Evolutionary conservation across 2,797 vertebrate genomes (phyloP), one percentile per base, ranked within the genome.

Genomic region (Phalanger gymnotis): DNA sequence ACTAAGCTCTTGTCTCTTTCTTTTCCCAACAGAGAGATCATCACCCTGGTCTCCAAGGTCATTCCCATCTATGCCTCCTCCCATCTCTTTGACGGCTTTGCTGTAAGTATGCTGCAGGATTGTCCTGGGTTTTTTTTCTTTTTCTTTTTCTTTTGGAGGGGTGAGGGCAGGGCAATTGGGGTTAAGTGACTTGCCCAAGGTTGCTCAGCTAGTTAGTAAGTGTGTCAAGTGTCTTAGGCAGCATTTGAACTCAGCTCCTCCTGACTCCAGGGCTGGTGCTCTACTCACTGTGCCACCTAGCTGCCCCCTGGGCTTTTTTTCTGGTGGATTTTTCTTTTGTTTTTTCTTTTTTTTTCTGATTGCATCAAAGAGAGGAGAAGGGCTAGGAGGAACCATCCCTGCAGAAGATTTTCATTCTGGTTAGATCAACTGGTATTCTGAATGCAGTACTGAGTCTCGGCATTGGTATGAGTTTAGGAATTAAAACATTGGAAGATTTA

Each of bases 11-110:
- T 1, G 13, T 40, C 90, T 57, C 9, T 96, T 73, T 97, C 22
- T 98, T 92, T 97, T 54, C 54, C 94, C 93, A 53, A 98, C 98
- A 99, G 99, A 95, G 98, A 98, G 40, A 98, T 99, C 0, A 47
- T 98, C 40, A 34, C 56, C 66, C 95, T 99, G 95, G 99, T 99
- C 95, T 98, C 98, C 94, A 98, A 96, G 94, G 98, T 99, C 92
- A 93, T 99, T 96, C 97, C 98, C 4, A 98, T 99, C 91, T 99
- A 99, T 3, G 98, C 98, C 5, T 98, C 98, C 0, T 98, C 98
- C 95, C 98, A 99, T 93, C 94, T 99, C 54, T 98, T 99, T 7
- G 98, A 99, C 91, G 98, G 98, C 10, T 98, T 98, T 53, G 98
- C 98, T 30, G 99, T 99, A 95, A 98, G 99, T 98, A 96, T 94